phyloP scores from a whole-genome alignment of 2,888 invertebrate genomes.

The Patella ulyssiponensis region DNA sequence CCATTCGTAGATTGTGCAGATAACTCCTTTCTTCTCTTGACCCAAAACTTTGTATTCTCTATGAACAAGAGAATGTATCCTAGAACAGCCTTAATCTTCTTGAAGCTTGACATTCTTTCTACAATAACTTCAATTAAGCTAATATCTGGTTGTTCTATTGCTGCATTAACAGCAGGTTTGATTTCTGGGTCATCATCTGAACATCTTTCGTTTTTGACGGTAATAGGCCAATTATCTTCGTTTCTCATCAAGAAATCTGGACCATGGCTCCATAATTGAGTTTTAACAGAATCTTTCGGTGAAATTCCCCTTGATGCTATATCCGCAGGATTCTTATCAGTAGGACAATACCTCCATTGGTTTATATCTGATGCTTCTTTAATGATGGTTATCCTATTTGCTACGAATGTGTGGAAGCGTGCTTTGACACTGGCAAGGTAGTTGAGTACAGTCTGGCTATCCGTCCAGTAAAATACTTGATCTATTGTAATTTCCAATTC shows the following conservation, averaged over 20 bases:
- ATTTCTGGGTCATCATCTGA: neutral
- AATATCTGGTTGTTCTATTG: no score
- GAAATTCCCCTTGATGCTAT: conserved; percentile 11
- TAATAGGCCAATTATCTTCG: conserved; percentile 3
- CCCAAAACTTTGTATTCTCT: neutral
- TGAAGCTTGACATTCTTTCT: neutral
- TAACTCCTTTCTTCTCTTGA: neutral
- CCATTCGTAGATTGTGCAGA: neutral
- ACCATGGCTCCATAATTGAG: neutral
- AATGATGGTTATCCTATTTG: conserved; percentile 21
- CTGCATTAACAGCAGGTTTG: conserved; percentile 4
- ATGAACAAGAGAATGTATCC: neutral
- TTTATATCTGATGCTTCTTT: conserved; percentile 10
- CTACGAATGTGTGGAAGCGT: no score
- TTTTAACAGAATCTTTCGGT: neutral
- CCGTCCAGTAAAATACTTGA: no score
- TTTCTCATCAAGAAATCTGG: conserved; percentile 2
- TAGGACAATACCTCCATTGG: conserved; percentile 8
- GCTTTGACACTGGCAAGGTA: no score
- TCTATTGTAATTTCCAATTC: no score
- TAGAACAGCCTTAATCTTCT: neutral
- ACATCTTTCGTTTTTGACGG: neutral
- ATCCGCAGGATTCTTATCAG: conserved; percentile 11
- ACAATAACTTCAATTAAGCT: neutral
- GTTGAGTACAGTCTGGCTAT: no score